Evolutionary conservation across 2,888 invertebrate genomes (phyloP), one percentile per base, ranked within the genome.

Genomic region (Hoplodrina blanda): DNA sequence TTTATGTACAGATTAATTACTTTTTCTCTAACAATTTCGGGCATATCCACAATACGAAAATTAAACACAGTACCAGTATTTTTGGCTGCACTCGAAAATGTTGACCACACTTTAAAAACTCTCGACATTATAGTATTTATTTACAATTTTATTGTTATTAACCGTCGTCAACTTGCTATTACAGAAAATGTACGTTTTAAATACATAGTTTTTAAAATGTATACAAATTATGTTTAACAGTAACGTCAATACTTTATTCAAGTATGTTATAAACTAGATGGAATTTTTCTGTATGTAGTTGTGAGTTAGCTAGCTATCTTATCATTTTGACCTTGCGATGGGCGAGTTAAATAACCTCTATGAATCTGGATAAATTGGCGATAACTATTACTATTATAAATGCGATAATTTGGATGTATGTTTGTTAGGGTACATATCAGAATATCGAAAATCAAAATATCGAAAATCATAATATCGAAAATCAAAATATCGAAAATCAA

Each of bases 1-100:
- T 67, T 33, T 4, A 68, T 33, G 44, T 68, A 67, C 4, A 53
- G 20, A 41, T 44, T 10, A 6, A 66, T 2, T 17, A 67, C 30
- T 44, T 66, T 17, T 30, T 53, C 30, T n/a, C 19, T 44, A 8
- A 67, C 10, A 20, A 8, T 13, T 33, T 67, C 11, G 1, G 66
- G 66, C 13, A 67, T n/a, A 10, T 66, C 68, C 13, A 67, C 11
- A 44, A 67, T 53, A 30, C 68, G 67, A 17, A 67, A 67, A 33
- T 67, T 67, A 17, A 44, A 20, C 13, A 53, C 52, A 20, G 33
- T 10, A 20, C n/a, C 44, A 19, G 15, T 44, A 6, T 55, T 68
- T 17, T 67, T 53, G 25, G 25, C 25, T 5, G 17, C 15, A 57
- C 5, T 25, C 13, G 44, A 53, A 17, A 67, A 67, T 54, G 44